Percentiles rank a stretch among this genome's conserved stretches.
These are phyloP conservation scores for Dromas ardeola DNA, from an alignment of 2,113 vertebrate species.

Conservation along the genomic window DNA sequence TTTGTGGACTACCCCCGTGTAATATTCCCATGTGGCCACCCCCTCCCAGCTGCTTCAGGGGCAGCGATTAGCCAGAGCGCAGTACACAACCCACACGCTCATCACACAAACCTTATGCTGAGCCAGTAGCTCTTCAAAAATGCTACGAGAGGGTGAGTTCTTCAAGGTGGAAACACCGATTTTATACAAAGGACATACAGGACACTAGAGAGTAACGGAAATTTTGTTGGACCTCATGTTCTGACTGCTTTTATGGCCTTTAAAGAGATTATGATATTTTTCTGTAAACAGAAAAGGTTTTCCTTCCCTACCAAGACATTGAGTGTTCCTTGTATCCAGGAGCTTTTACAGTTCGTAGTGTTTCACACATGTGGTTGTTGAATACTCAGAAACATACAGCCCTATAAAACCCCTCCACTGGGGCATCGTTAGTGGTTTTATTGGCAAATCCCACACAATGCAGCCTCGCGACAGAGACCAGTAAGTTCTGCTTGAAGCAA, in stretches of 20 bases:
- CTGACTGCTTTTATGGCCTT: not conserved
- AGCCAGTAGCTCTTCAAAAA: not conserved
- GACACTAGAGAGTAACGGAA: not conserved
- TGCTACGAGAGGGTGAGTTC: not conserved
- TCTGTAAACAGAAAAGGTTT: not conserved
- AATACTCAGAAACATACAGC: not conserved
- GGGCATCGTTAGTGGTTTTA: not conserved
- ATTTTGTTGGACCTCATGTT: not conserved
- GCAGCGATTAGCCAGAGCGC: not conserved
- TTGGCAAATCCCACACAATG: not conserved
- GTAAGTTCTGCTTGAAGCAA: not conserved
- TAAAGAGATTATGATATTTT: not conserved
- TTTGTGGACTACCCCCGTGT: not conserved
- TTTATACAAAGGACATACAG: not conserved
- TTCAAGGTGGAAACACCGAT: not conserved
- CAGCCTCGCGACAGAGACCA: not conserved
- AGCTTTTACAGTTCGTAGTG: not conserved
- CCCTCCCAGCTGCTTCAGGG: not conserved
- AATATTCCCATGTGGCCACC: not conserved
- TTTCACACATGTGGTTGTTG: not conserved
- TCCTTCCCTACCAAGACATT: rapidly evolving
- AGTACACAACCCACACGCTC: not conserved
- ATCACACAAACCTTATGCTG: not conserved
- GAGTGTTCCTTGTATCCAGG: not conserved
- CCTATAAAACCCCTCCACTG: not conserved